Evolutionary conservation across 2,888 invertebrate species (phyloP).

Genomic region (Epsilonema sp.): DNA sequence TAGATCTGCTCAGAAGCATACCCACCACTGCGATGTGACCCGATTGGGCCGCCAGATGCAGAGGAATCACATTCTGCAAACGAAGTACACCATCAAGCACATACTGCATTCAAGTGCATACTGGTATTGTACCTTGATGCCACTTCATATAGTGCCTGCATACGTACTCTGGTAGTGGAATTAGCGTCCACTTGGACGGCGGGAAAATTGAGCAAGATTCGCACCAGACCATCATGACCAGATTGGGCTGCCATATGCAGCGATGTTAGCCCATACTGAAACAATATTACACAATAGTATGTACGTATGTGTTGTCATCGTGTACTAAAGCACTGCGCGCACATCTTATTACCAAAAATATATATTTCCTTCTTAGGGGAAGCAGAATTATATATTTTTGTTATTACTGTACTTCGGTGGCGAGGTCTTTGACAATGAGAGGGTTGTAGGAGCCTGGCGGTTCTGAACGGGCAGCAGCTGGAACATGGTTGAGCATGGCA

Average conservation of each 20-base stretch:
- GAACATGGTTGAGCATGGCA: slow-evolving; percentile 71
- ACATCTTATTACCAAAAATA: no score
- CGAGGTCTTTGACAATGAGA: slow-evolving; percentile 52
- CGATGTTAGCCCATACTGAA: slow-evolving; percentile 71
- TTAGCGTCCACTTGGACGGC: slow-evolving; percentile 94
- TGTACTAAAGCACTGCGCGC: no score
- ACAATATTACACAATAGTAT: no score
- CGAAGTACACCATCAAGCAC: no score
- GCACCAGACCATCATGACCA: slow-evolving; percentile 91
- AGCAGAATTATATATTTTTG: no score
- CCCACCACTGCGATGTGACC: slow-evolving; percentile 94
- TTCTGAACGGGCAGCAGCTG: slow-evolving; percentile 86
- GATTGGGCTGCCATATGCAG: slow-evolving; percentile 88
- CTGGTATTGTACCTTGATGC: no score
- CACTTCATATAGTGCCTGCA: no score
- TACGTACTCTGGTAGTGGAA: slow-evolving; percentile 26
- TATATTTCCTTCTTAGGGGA: no score
- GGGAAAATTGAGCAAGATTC: slow-evolving; percentile 78
- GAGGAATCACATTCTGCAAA: slow-evolving; percentile 81
- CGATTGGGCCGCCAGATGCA: slow-evolving; percentile 92
- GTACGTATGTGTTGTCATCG: slow-evolving; percentile 8
- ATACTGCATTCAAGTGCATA: no score
- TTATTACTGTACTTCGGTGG: slow-evolving; percentile 52
- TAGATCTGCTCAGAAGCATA: slow-evolving; percentile 78
- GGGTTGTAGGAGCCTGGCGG: slow-evolving; percentile 46